Conservation (phyloP, 1,140 invertebrate species). For the Drosophila gunungcola region DNA sequence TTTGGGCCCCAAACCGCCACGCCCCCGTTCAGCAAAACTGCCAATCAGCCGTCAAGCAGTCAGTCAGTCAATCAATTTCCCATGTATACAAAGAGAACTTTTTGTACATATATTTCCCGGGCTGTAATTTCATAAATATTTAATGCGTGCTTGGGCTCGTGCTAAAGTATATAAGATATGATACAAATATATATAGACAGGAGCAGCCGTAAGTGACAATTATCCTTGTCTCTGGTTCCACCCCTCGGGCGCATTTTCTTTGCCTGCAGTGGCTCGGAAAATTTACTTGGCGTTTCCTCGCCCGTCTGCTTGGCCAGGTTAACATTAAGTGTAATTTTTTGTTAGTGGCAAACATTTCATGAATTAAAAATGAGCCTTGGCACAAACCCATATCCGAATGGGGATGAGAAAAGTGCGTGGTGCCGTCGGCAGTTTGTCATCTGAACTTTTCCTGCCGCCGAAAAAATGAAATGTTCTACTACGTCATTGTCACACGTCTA, state of each 20-base stretch:
- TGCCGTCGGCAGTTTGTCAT: constrained; percentile 56
- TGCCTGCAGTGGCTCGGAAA: constrained; percentile 27
- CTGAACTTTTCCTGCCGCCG: constrained; percentile 42
- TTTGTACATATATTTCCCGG: constrained; percentile 16
- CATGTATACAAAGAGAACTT: constrained; percentile 24
- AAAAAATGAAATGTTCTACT: constrained; percentile 63
- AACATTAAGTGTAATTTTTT: constrained; percentile 66
- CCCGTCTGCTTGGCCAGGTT: constrained; percentile 22
- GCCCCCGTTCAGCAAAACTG: constrained; percentile 21
- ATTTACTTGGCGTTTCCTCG: constrained; percentile 30
- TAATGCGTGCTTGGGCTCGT: constrained; percentile 21
- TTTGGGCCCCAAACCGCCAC: neutral
- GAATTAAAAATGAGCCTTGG: constrained; percentile 49
- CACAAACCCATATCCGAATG: neutral
- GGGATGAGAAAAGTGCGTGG: constrained; percentile 47
- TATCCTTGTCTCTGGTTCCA: constrained; percentile 34
- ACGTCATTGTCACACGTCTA: constrained; percentile 63
- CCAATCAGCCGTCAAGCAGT: constrained; percentile 55
- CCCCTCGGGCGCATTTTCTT: constrained; percentile 1
- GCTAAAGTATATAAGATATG: constrained; percentile 35
- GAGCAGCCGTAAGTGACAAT: constrained; percentile 58
- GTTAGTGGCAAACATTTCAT: constrained; percentile 66
- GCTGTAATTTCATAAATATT: constrained; percentile 61
- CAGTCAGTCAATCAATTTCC: constrained; percentile 58
- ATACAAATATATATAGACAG: constrained; percentile 41